Evolutionary conservation across 2,113 vertebrate genomes (phyloP), one percentile per base, ranked within the genome.

Genomic region (Excalfactoria chinensis): DNA sequence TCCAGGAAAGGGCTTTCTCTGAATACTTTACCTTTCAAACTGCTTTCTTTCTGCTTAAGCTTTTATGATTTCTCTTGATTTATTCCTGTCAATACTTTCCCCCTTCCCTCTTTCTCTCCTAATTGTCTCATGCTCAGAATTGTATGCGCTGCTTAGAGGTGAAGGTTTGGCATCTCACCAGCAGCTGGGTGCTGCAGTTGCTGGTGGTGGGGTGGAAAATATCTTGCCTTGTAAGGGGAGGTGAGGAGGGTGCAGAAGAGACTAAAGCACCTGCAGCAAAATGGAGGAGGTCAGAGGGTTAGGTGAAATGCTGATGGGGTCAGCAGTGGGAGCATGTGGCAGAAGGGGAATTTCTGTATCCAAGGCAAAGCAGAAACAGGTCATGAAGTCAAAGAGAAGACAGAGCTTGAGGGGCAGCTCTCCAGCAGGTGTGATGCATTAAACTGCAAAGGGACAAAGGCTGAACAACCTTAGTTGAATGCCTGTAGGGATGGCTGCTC

Each of bases 1-100:
- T 98, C 98, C 97, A 98, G 98, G 98, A 98, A 98, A 98, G 97
- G 98, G 97, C 89, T 98, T 98, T 97, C 95, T 98, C 87, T 96
- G 86, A 97, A 97, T 97, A 94, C 95, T 93, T 97, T 96, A 97
- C 98, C 88, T 98, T 98, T 98, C 97, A 98, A 91, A 94, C 96
- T 96, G 89, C 97, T 98, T 97, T 94, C 96, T 97, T 95, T 96
- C 97, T 97, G 96, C 96, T 97, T 96, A 90, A 96, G 82, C 88
- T 93, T 53, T 95, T 89, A 91, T 95, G 66, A 95, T 93, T 92
- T 95, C 95, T 96, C 86, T 96, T 88, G 59, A 87, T 70, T 97
- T 96, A 94, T 44, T 95, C 79, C 94, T 97, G 89, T 95, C 76
- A 11, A 94, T 92, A 88, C 93, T 94, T 94, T 95, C 88, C 92